Conservation (phyloP, 2,888 invertebrate species). For the Campopleginae sp. region DNA sequence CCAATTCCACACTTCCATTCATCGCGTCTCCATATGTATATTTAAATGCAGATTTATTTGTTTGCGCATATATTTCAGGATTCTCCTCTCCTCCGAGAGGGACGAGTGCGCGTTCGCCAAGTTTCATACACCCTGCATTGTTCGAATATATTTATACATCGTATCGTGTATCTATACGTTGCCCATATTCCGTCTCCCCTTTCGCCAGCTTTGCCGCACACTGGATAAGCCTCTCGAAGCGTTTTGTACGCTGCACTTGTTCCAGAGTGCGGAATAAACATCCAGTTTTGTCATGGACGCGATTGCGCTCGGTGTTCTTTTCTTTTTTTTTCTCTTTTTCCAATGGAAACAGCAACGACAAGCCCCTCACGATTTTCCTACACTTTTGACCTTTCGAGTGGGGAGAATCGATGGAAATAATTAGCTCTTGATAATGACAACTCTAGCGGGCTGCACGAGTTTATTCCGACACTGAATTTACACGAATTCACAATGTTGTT, state of each 20-base stretch:
- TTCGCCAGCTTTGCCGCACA: slow-evolving; percentile 28
- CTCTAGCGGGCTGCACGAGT: background rate
- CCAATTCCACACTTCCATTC: slow-evolving; percentile 27
- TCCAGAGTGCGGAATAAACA: slow-evolving; percentile 7
- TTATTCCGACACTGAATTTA: background rate
- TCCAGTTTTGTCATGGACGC: slow-evolving; percentile 14
- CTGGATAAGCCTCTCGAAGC: slow-evolving; percentile 32
- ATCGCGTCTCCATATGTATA: background rate
- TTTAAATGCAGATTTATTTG: background rate
- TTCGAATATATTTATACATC: slow-evolving; percentile 61
- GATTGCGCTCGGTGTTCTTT: background rate
- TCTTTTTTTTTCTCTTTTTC: background rate
- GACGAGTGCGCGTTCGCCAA: slow-evolving; percentile 32
- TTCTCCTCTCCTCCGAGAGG: slow-evolving; percentile 25
- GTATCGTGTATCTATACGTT: slow-evolving; percentile 30
- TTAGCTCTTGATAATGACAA: slow-evolving; percentile 7
- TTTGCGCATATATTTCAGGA: slow-evolving; percentile 1
- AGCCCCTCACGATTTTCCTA: background rate
- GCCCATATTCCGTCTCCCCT: slow-evolving; percentile 35
- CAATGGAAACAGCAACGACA: background rate
- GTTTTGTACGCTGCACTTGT: slow-evolving; percentile 18
- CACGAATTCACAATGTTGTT: background rate
- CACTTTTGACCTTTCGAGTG: slow-evolving; percentile 10
- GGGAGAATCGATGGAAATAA: slow-evolving; percentile 12
- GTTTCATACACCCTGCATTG: slow-evolving; percentile 51